Conservation (phyloP, 2,113 vertebrate species). For the Nannobrachium achirus region DNA sequence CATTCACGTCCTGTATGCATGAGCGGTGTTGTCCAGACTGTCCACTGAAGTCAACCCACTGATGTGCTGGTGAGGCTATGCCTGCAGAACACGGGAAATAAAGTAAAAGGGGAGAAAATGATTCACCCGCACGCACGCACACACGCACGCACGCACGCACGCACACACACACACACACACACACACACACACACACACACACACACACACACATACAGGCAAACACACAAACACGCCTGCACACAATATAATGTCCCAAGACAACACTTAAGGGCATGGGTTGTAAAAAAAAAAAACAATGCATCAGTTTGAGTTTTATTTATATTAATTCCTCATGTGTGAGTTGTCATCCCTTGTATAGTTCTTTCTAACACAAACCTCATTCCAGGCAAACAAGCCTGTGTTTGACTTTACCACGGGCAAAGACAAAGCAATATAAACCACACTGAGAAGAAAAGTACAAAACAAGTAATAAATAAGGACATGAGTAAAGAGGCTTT, state of each 20-base stretch:
- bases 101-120: conserved; percentile 21
- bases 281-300: conserved; percentile 57
- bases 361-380: conserved; percentile 51
- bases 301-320: conserved; percentile 69
- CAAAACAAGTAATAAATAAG: not conserved
- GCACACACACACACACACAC: not conserved
- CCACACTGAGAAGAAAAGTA: conserved; percentile 33
- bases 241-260: conserved; percentile 24
- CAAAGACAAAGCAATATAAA: conserved; percentile 70
- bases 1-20: conserved; percentile 37
- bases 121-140: not conserved
- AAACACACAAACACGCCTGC: conserved; percentile 1
- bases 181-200: conserved; percentile 4
- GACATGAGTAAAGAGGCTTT: conserved; percentile 7
- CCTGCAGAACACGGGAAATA: conserved; percentile 38
- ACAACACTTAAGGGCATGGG: conserved; percentile 51
- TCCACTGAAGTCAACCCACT: conserved; percentile 31
- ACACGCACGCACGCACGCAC: not conserved
- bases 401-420: conserved; percentile 69
- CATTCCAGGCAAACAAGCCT: conserved; percentile 51
- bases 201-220: conserved; percentile 17
- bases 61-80: conserved; percentile 20
- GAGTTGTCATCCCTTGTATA: conserved; percentile 68
- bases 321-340: conserved; percentile 64
- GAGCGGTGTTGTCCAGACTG: conserved; percentile 32